phyloP scores from a whole-genome alignment of 2,888 invertebrate genomes.

The Bombyx huttoni region DNA sequence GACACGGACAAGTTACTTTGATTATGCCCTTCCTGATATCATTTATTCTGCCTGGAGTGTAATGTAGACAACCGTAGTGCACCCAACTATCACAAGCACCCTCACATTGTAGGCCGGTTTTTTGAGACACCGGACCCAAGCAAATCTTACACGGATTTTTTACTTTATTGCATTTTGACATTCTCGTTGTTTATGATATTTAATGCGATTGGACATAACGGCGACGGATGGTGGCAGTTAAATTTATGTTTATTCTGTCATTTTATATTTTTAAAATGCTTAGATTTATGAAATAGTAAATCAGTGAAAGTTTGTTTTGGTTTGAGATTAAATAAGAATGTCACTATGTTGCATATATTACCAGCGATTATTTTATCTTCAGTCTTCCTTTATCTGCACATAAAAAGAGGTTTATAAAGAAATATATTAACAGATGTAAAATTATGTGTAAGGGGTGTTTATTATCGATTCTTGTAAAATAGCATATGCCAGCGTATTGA shows the following conservation, averaged over 20 bases:
- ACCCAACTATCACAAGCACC: slow-evolving; percentile 50
- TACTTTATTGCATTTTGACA: slow-evolving; percentile 34
- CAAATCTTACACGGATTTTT: slow-evolving; percentile 57
- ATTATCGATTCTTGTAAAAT: too few species aligned
- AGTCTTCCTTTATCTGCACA: too few species aligned
- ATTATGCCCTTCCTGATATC: slow-evolving; percentile 47
- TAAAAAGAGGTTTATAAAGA: too few species aligned
- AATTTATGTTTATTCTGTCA: background rate
- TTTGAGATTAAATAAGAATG: too few species aligned
- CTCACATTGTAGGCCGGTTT: slow-evolving; percentile 44
- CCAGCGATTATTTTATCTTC: too few species aligned
- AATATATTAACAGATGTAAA: too few species aligned
- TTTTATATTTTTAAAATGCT: too few species aligned
- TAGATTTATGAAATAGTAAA: too few species aligned
- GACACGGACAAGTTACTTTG: slow-evolving; percentile 50
- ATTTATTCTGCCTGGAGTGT: slow-evolving; percentile 46
- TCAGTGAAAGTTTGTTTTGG: too few species aligned
- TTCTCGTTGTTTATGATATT: slow-evolving; percentile 13
- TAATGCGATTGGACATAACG: background rate
- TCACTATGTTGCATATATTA: too few species aligned
- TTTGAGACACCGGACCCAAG: slow-evolving; percentile 30
- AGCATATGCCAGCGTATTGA: too few species aligned
- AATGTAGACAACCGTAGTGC: slow-evolving; percentile 46
- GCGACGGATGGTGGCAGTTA: background rate
- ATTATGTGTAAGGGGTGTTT: too few species aligned